Evolutionary conservation across 2,888 invertebrate genomes (phyloP).

Genomic region (Nymphalis polychloros): DNA sequence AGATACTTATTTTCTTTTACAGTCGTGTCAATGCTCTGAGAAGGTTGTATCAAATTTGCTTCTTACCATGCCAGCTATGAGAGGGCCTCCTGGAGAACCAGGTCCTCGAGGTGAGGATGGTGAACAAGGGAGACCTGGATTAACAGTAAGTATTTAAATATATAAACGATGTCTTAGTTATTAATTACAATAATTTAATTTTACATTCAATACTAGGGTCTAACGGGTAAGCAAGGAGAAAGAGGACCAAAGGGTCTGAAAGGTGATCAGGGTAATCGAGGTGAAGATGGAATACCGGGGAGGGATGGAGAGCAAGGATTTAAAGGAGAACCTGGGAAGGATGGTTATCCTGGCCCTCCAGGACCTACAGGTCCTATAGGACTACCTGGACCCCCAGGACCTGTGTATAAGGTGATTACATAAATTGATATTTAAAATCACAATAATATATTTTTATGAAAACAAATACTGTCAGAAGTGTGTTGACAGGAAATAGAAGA

Average conservation of each 20-base stretch:
- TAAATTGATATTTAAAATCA: conserved; percentile 35
- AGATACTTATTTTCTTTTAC: conserved; percentile 25
- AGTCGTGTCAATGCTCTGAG: conserved; percentile 64
- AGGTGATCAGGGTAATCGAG: conserved; percentile 84
- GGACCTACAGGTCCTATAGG: conserved; percentile 84
- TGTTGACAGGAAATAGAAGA: conserved; percentile 63
- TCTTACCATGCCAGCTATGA: conserved; percentile 59
- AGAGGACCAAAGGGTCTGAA: conserved; percentile 82
- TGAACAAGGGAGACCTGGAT: conserved; percentile 48
- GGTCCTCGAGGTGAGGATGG: conserved; percentile 73
- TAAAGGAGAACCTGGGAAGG: conserved; percentile 87
- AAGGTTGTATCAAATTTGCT: conserved; percentile 54
- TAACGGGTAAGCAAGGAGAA: conserved; percentile 83
- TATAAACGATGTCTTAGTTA: neutral
- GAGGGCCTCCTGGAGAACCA: conserved; percentile 79
- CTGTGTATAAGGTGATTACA: conserved; percentile 55
- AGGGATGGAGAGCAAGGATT: conserved; percentile 78
- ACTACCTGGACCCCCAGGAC: conserved; percentile 80
- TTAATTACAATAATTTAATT: neutral
- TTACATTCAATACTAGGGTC: conserved; percentile 77
- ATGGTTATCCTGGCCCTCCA: conserved; percentile 83
- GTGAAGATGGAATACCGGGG: conserved; percentile 83
- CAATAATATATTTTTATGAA: conserved; percentile 8
- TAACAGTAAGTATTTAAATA: conserved; percentile 45
- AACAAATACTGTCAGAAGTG: conserved; percentile 49